These are phyloP conservation scores for Mesocricetus auratus DNA, from an alignment of 2,113 vertebrate genomes.

Conservation along the genomic window DNA sequence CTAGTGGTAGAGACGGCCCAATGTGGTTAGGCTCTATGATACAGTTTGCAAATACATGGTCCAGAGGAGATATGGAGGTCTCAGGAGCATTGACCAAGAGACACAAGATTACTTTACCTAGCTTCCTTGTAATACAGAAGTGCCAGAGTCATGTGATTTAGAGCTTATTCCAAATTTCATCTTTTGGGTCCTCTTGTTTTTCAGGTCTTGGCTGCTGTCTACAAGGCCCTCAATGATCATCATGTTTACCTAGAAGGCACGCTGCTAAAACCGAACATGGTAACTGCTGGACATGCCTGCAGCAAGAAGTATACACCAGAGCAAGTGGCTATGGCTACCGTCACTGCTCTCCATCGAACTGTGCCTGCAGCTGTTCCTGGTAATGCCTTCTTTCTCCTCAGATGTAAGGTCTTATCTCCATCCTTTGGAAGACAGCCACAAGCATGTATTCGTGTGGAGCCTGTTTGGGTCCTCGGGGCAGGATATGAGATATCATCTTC, in stretches of 20 bases:
- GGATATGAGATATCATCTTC: background rate
- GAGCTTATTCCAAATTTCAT: constrained; percentile 9
- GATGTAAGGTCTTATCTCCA: background rate
- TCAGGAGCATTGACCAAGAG: background rate
- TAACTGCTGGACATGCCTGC: constrained; percentile 94
- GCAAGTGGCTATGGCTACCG: constrained; percentile 95
- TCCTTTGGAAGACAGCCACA: background rate
- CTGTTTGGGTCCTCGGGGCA: background rate
- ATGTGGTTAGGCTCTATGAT: background rate
- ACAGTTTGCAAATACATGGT: background rate
- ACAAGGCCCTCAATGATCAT: constrained; percentile 96
- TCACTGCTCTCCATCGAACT: constrained; percentile 94
- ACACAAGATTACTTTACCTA: background rate
- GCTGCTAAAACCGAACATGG: constrained; percentile 98
- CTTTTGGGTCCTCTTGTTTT: background rate
- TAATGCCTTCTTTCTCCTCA: constrained; percentile 77
- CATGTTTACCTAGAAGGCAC: constrained; percentile 98
- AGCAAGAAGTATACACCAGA: constrained; percentile 94
- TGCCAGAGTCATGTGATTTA: background rate
- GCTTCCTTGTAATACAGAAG: background rate
- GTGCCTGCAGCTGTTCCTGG: constrained; percentile 96
- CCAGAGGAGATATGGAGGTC: background rate
- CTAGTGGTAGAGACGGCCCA: background rate
- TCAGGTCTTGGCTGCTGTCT: constrained; percentile 96
- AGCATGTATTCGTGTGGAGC: background rate